phyloP scores from a whole-genome alignment of 1,140 invertebrate species.

The Babylonia areolata region DNA sequence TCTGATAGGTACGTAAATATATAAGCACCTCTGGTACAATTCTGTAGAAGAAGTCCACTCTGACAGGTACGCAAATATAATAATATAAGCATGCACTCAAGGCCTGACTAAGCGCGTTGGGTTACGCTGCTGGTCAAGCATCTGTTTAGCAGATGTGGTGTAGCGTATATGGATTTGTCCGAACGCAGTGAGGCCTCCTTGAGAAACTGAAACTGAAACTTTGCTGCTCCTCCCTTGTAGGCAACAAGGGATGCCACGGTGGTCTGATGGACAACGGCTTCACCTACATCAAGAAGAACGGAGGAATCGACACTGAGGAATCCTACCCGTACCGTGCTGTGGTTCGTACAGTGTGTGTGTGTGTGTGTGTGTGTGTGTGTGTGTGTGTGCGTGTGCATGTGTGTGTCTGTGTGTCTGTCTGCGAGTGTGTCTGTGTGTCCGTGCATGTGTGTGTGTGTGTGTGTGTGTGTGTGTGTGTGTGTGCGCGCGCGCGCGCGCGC shows the following conservation, averaged over 20 bases:
- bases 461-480: slow-evolving; percentile 22
- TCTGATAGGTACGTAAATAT: background rate
- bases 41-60: too few species aligned
- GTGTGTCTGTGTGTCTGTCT: background rate
- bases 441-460: slow-evolving; percentile 2
- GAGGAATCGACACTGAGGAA: slow-evolving; percentile 93
- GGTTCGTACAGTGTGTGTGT: background rate
- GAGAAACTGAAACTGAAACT: too few species aligned
- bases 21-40: too few species aligned
- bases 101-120: too few species aligned
- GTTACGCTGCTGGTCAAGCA: too few species aligned
- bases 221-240: slow-evolving; percentile 73
- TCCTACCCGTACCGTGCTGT: slow-evolving; percentile 74
- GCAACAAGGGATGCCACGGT: slow-evolving; percentile 97
- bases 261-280: slow-evolving; percentile 94
- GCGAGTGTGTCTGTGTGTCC: background rate
- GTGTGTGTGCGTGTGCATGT: slow-evolving; percentile 15
- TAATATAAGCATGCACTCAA: too few species aligned
- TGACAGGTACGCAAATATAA: too few species aligned
- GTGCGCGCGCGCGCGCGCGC: background rate
- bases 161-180: too few species aligned
- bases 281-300: slow-evolving; percentile 93
- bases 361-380: slow-evolving; percentile 13
- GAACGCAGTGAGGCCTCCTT: too few species aligned
- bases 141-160: too few species aligned